Evolutionary conservation across 2,113 vertebrate genomes (phyloP).

Genomic region (Poeciliopsis occidentalis): DNA sequence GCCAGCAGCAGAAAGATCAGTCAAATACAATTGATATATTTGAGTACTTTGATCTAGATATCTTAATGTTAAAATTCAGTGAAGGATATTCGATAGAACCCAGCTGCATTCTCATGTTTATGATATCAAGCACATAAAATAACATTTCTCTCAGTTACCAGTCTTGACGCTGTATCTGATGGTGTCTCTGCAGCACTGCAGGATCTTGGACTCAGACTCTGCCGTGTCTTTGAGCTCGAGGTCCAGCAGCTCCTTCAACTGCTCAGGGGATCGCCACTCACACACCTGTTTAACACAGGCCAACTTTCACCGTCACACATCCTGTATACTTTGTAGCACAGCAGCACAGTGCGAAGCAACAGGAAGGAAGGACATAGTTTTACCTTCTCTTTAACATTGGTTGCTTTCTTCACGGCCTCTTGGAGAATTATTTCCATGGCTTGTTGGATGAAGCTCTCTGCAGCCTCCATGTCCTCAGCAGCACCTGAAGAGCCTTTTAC

Average conservation of each 20-base stretch:
- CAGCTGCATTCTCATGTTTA: neutral
- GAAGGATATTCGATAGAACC: too few species aligned
- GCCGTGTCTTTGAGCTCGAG: conserved; percentile 82
- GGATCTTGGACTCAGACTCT: conserved; percentile 80
- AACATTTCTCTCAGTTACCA: conserved; percentile 66
- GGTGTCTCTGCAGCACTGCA: conserved; percentile 84
- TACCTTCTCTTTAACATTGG: conserved; percentile 85
- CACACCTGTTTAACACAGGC: conserved; percentile 80
- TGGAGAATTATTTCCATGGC: conserved; percentile 84
- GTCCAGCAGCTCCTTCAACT: conserved; percentile 83
- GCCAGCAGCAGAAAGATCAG: too few species aligned
- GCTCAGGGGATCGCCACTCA: conserved; percentile 84
- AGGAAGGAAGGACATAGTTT: neutral
- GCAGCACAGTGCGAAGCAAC: too few species aligned
- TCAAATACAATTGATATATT: too few species aligned
- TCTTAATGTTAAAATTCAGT: too few species aligned
- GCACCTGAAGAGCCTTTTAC: conserved; percentile 59
- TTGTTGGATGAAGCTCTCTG: conserved; percentile 85
- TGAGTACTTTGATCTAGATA: too few species aligned
- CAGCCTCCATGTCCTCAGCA: conserved; percentile 72
- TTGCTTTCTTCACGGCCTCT: conserved; percentile 85
- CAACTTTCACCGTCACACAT: neutral
- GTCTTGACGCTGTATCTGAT: conserved; percentile 89
- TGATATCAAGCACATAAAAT: neutral
- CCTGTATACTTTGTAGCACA: too few species aligned